Base-by-base conservation (phyloP, 2,888 invertebrate species). In the Acanthacorydalis orientalis region DNA sequence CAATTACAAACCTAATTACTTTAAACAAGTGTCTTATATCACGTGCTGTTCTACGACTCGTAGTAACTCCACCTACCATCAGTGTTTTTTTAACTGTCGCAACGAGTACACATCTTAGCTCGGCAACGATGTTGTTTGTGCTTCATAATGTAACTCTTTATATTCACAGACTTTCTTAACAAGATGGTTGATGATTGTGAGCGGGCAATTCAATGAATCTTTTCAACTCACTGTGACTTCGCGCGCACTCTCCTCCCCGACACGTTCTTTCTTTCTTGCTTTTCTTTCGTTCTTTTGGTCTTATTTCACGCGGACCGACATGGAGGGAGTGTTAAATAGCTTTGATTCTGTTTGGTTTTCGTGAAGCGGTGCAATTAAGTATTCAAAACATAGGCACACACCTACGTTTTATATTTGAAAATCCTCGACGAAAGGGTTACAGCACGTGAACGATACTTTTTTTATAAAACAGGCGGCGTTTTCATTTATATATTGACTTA, bases 81-180 rank as follows among this genome's bases (percentile, higher is more conserved):
- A 37, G 14, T 37, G 37, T 9, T 37, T 37, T 35, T 37, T 37
- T 37, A 37, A n/a, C 37, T 12, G n/a, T 37, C 37, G 12, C 37
- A 37, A 12, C n/a, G 37, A 37, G 14, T 12, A 12, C n/a, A 37
- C 12, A 37, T n/a, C n/a, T 12, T 12, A 37, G 14, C 12, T 14
- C 14, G 7, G n/a, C 12, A n/a, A 14, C 37, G n/a, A 37, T 37
- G 37, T 37, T 63, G 23, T 23, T 23, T 23, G 23, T 23, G 23
- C 23, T 64, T 63, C 63, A 63, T 66, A 66, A 66, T 65, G 64
- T 63, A 67, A 66, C 66, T 66, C 65, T 66, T 67, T 66, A 65
- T 65, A 65, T 66, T 65, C 66, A 65, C 64, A 60, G 60, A 60
- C 57, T 55, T 60, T 64, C 61, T 61, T 64, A 64, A 64, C 63